A percentile compares a stretch with the other conserved stretches of the same genome.
These are phyloP conservation scores for Planiliza haematocheilus DNA, from an alignment of 2,113 vertebrate genomes.

Conservation along the genomic window DNA sequence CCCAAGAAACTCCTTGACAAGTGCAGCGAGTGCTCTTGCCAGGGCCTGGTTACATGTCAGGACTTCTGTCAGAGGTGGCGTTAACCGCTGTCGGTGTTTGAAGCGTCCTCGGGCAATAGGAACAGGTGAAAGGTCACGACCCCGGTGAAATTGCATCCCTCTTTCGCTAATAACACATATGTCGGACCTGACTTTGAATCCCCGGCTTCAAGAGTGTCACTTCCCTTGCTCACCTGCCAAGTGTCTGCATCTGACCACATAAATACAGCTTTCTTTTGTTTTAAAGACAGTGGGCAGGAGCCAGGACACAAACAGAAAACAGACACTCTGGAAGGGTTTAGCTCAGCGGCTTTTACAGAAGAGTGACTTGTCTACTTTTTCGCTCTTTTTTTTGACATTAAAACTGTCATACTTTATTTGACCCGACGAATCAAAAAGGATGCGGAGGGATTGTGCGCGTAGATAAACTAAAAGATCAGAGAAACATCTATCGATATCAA, in stretches of 20 bases:
- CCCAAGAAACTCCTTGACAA: neutral
- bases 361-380: neutral
- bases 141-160: neutral
- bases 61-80: conserved; percentile 5
- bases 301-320: conserved; percentile 20
- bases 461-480: conserved; percentile 24
- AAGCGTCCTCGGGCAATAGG: conserved; percentile 6
- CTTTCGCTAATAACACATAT: neutral
- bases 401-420: neutral
- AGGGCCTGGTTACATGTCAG: conserved; percentile 6
- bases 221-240: neutral
- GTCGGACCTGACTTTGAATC: neutral
- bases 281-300: neutral
- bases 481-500: conserved; percentile 5
- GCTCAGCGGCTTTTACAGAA: conserved; percentile 14
- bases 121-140: conserved; percentile 11
- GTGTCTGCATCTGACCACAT: neutral
- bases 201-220: neutral
- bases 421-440: conserved; percentile 6
- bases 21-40: no score
- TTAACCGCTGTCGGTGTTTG: conserved; percentile 7
- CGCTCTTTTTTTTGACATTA: neutral
- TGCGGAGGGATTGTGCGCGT: neutral
- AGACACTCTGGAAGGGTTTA: neutral
- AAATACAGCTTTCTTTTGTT: neutral